A percentile compares a stretch with the other conserved stretches of the same genome.
Evolutionary conservation across 1,140 invertebrate species (phyloP).

Genomic region (Drosophila ambigua): DNA sequence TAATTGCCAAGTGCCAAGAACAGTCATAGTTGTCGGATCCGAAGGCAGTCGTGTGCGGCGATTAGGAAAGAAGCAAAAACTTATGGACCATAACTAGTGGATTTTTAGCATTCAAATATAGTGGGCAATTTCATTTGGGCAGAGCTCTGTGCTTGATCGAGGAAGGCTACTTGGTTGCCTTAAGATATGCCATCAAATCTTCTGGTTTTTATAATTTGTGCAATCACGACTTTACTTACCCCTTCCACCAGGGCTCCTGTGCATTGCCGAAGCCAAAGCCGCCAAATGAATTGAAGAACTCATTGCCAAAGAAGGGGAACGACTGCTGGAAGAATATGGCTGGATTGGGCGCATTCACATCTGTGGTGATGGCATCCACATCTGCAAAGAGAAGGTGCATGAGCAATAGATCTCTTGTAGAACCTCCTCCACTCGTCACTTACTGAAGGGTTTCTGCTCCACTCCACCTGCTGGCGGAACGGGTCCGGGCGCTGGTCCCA

Average conservation of each 20-base stretch:
- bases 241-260: conserved; percentile 84
- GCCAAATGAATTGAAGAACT: conserved; percentile 78
- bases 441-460: conserved; percentile 75
- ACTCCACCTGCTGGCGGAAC: conserved; percentile 9
- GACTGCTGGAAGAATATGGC: conserved; percentile 78
- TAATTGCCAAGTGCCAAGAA: conserved; percentile 71
- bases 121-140: background rate
- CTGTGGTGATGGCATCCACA: conserved; percentile 70
- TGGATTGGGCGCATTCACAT: conserved; percentile 72
- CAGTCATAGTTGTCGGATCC: conserved; percentile 5
- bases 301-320: conserved; percentile 81
- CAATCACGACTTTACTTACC: conserved; percentile 74
- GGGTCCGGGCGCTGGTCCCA: conserved; percentile 13
- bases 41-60: conserved; percentile 47
- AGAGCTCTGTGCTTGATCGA: background rate
- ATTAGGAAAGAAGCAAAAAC: conserved; percentile 58
- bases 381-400: conserved; percentile 31
- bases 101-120: conserved; percentile 3
- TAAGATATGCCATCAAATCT: background rate
- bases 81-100: conserved; percentile 46
- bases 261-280: conserved; percentile 71
- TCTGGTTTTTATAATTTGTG: background rate
- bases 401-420: too few species aligned
- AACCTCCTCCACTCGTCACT: conserved; percentile 16
- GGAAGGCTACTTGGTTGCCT: too few species aligned